phyloP scores from a whole-genome alignment of 2,797 vertebrate species.

The Odontamblyopus rebecca region DNA sequence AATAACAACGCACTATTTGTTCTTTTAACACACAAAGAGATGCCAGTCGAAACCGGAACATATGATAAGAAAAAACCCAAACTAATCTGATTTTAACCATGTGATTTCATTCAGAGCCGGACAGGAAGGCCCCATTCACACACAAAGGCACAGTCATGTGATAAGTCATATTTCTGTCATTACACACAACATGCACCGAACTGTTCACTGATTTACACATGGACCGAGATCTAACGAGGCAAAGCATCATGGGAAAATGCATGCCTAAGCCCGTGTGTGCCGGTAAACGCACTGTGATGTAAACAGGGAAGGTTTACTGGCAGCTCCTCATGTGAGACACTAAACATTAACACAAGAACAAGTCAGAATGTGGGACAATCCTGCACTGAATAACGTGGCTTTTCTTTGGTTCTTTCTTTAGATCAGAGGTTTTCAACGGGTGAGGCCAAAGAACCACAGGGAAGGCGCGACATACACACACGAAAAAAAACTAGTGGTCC shows the following conservation, averaged over 20 bases:
- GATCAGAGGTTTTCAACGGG: too few species aligned
- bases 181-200: constrained; percentile 27
- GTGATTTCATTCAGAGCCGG: constrained; percentile 16
- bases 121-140: constrained; percentile 10
- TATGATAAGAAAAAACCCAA: background rate
- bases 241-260: constrained; percentile 18
- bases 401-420: too few species aligned
- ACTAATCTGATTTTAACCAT: constrained; percentile 1
- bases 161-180: constrained; percentile 52
- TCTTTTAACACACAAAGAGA: too few species aligned
- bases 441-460: too few species aligned
- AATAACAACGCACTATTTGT: too few species aligned
- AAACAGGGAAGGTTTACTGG: constrained; percentile 20
- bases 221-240: constrained; percentile 2
- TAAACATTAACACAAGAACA: background rate
- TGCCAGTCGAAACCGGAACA: too few species aligned
- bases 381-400: too few species aligned
- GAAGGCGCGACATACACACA: too few species aligned
- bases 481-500: too few species aligned
- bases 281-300: background rate
- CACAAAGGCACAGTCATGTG: constrained; percentile 50
- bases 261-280: background rate
- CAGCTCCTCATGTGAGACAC: constrained; percentile 7
- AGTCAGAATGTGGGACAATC: too few species aligned
- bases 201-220: background rate